These are phyloP conservation scores for Cinclus mexicanus DNA, from an alignment of 2,113 vertebrate species.

Conservation along the genomic window DNA sequence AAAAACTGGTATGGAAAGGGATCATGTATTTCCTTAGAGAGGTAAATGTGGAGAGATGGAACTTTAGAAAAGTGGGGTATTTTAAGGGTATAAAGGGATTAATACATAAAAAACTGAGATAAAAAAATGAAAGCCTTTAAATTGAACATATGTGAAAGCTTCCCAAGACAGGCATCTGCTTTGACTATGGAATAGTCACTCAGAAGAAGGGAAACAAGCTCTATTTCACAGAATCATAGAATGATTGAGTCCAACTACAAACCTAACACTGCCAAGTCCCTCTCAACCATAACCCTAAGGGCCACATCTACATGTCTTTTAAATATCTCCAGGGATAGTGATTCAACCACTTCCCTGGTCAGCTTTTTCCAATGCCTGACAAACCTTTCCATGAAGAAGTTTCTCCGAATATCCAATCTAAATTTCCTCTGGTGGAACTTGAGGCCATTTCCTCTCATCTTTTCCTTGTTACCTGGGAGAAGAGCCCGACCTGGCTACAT, in stretches of 20 bases:
- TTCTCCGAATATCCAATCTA: not conserved
- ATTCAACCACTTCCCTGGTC: not conserved
- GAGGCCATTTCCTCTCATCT: not conserved
- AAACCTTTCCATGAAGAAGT: not conserved
- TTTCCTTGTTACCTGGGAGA: not conserved
- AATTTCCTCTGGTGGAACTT: not conserved
- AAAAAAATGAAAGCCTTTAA: not conserved
- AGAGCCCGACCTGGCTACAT: rapidly evolving
- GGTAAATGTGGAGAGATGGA: not conserved
- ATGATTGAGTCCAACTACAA: not conserved
- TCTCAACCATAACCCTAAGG: not conserved
- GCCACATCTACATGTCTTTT: not conserved
- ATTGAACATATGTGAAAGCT: not conserved
- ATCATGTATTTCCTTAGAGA: not conserved
- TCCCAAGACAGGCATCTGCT: not conserved
- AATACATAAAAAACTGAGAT: not conserved
- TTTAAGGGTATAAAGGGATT: not conserved
- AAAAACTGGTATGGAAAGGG: not conserved
- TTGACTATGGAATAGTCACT: not conserved
- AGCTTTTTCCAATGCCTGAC: not conserved
- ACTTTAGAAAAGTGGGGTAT: not conserved
- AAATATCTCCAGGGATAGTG: not conserved
- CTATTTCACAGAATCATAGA: not conserved
- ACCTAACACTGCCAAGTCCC: not conserved
- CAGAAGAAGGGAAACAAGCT: not conserved